Evolutionary conservation across 1,140 invertebrate species (phyloP).

Genomic region (Polyergus mexicanus): DNA sequence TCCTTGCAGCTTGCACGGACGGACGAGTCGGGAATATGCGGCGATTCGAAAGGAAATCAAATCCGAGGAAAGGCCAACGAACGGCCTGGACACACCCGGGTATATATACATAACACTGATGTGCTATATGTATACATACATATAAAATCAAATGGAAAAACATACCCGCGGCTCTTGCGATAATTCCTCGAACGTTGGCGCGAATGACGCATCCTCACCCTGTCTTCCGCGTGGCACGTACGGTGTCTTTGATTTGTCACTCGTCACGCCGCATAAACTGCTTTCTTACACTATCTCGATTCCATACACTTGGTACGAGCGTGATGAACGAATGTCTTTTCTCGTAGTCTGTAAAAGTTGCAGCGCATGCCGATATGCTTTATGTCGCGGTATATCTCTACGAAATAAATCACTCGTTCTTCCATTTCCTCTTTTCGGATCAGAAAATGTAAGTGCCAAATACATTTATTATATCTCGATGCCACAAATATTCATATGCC

Average conservation of each 20-base stretch:
- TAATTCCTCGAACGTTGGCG: slow-evolving; percentile 62
- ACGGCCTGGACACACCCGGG: slow-evolving; percentile 68
- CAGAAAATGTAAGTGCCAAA: neutral
- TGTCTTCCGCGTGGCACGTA: slow-evolving; percentile 46
- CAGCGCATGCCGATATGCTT: slow-evolving; percentile 14
- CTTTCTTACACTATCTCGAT: slow-evolving; percentile 64
- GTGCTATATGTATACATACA: too few species aligned
- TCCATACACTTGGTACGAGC: slow-evolving; percentile 51
- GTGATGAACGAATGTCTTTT: slow-evolving; percentile 53
- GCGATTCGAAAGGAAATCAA: slow-evolving; percentile 77
- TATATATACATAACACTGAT: slow-evolving; percentile 41
- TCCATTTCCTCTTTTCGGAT: slow-evolving; percentile 9
- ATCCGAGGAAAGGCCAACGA: slow-evolving; percentile 78
- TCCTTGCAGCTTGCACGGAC: slow-evolving; percentile 67
- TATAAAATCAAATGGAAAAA: slow-evolving; percentile 51
- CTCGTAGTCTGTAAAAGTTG: slow-evolving; percentile 1
- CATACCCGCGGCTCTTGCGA: slow-evolving; percentile 15
- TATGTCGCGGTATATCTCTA: neutral
- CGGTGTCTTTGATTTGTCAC: slow-evolving; percentile 56
- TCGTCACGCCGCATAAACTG: slow-evolving; percentile 38
- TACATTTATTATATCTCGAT: neutral
- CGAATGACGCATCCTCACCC: slow-evolving; percentile 25
- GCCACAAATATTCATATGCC: too few species aligned
- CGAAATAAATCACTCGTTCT: slow-evolving; percentile 30
- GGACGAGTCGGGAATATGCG: slow-evolving; percentile 70